Percentiles rank a stretch among this genome's conserved stretches.
phyloP scores from a whole-genome alignment of 1,140 invertebrate genomes.

The Drosophila neocordata region DNA sequence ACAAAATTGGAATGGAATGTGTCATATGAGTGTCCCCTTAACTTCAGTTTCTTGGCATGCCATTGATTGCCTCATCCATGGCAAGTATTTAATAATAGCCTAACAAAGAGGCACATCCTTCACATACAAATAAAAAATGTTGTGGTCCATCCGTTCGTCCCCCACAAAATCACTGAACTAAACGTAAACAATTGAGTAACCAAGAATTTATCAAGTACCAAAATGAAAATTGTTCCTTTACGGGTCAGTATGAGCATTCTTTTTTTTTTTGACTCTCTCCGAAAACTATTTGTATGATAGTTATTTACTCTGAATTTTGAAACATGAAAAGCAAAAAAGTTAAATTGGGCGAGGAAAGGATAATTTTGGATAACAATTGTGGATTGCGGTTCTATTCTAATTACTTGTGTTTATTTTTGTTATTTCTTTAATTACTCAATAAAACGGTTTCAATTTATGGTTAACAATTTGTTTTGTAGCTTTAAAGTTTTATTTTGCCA shows the following conservation, averaged over 20 bases:
- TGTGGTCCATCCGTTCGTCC: background rate
- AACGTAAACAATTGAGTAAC: background rate
- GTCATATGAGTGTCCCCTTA: slow-evolving; percentile 6
- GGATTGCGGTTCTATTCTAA: background rate
- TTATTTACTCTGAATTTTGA: no score
- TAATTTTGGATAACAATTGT: no score
- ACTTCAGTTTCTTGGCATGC: slow-evolving; percentile 6
- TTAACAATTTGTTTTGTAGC: background rate
- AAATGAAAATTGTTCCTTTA: background rate
- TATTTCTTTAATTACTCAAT: background rate
- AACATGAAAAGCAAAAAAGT: no score
- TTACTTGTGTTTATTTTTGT: background rate
- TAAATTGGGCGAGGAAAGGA: no score
- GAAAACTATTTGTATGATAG: no score
- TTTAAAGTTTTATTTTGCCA: background rate
- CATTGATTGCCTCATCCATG: slow-evolving; percentile 9
- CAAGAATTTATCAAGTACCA: background rate
- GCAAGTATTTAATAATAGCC: slow-evolving; percentile 6
- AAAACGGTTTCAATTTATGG: background rate
- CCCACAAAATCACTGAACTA: background rate
- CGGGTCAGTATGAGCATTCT: background rate
- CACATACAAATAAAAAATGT: background rate
- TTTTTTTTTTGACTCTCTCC: background rate
- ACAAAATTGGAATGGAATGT: background rate
- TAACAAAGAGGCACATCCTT: background rate